Percentiles rank a stretch among this genome's conserved stretches.
Conservation (phyloP, 2,113 vertebrate genomes). For the Solenodon paradoxus region DNA sequence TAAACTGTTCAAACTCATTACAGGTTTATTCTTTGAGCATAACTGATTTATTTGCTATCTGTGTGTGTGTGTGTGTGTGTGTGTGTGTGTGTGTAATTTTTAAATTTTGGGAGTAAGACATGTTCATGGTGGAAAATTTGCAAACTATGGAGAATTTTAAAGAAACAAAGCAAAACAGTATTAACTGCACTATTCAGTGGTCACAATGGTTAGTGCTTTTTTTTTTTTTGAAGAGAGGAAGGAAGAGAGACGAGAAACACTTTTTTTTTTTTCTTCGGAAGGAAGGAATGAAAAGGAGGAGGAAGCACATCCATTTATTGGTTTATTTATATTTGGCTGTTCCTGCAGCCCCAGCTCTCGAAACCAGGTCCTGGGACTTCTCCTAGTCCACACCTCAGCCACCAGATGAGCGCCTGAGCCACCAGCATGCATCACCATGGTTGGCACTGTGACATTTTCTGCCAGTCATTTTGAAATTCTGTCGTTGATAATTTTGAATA, state of each 20-base stretch:
- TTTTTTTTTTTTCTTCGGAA: too few species aligned
- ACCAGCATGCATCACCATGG: too few species aligned
- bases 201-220: neutral
- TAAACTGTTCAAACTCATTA: neutral
- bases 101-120: neutral
- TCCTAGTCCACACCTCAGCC: too few species aligned
- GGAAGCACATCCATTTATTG: too few species aligned
- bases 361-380: too few species aligned
- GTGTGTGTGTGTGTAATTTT: neutral
- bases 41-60: neutral
- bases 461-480: conserved; percentile 23
- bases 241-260: too few species aligned
- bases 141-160: neutral
- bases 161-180: neutral
- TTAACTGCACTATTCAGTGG: neutral
- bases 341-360: too few species aligned
- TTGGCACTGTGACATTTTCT: neutral
- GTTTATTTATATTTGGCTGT: too few species aligned
- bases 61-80: neutral
- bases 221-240: too few species aligned
- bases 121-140: neutral
- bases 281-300: too few species aligned
- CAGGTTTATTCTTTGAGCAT: neutral
- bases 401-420: too few species aligned
- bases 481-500: conserved; percentile 17